phyloP scores from a whole-genome alignment of 2,797 vertebrate genomes.

The Manis javanica region DNA sequence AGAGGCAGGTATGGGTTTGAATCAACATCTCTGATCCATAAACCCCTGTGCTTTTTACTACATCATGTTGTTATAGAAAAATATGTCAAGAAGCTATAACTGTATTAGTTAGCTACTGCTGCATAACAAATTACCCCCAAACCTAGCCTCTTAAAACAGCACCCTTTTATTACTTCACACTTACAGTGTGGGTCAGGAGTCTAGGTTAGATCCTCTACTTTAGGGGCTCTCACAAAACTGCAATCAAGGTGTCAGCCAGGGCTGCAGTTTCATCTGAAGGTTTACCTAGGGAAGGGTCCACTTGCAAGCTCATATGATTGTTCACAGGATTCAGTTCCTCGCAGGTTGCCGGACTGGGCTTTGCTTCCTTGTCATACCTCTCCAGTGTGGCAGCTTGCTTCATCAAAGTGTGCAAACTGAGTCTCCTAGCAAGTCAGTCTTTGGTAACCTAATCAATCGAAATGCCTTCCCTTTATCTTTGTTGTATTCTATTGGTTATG shows the following conservation, averaged over 20 bases:
- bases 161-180: neutral
- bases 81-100: neutral
- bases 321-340: neutral
- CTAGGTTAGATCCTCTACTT: neutral
- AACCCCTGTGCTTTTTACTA: neutral
- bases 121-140: neutral
- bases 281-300: neutral
- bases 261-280: neutral
- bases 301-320: neutral
- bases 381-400: neutral
- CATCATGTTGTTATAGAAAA: neutral
- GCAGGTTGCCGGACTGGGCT: neutral
- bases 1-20: neutral
- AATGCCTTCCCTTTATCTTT: neutral
- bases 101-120: neutral
- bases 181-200: neutral
- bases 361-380: neutral
- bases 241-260: neutral
- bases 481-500: neutral
- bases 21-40: neutral
- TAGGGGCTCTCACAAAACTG: neutral
- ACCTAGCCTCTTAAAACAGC: neutral
- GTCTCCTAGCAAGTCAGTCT: neutral
- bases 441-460: neutral
- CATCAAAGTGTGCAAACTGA: neutral